Percentiles rank a stretch among this genome's conserved stretches.
phyloP scores from a whole-genome alignment of 2,113 vertebrate species.

The Trogon surrucura region DNA sequence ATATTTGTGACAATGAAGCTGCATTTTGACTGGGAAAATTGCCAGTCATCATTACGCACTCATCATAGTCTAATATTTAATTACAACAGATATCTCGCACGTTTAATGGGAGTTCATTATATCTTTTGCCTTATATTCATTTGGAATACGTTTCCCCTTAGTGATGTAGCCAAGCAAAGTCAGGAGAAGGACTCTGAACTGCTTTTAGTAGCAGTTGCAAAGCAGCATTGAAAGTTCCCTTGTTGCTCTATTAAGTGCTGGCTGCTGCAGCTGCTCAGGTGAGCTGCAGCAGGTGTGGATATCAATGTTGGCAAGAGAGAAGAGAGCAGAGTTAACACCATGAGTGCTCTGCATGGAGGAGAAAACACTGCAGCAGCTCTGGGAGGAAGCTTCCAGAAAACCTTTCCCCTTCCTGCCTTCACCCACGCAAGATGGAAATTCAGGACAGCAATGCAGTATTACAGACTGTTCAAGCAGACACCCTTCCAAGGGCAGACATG shows the following conservation, averaged over 20 bases:
- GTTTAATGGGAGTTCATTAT: not conserved
- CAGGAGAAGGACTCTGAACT: not conserved
- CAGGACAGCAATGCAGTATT: rapidly evolving
- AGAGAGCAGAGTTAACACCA: not conserved
- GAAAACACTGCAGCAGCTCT: not conserved
- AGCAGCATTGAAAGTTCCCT: not conserved
- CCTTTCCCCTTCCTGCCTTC: not conserved
- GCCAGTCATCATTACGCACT: not conserved
- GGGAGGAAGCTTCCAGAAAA: not conserved
- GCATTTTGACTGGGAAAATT: not conserved
- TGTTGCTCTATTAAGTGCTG: not conserved
- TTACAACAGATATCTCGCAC: not conserved
- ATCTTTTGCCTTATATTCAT: not conserved
- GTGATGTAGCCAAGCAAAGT: not conserved
- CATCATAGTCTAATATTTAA: not conserved
- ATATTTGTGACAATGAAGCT: not conserved
- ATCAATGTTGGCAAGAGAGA: not conserved
- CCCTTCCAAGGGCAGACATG: rapidly evolving
- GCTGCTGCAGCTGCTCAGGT: not conserved
- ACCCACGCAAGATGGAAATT: not conserved
- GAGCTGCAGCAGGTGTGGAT: not conserved
- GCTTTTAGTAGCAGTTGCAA: not conserved
- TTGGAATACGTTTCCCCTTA: not conserved
- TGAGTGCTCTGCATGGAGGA: not conserved
- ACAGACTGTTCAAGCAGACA: not conserved